These are phyloP conservation scores for Pelodiscus sinensis DNA, from an alignment of 2,113 vertebrate genomes.

Conservation along the genomic window DNA sequence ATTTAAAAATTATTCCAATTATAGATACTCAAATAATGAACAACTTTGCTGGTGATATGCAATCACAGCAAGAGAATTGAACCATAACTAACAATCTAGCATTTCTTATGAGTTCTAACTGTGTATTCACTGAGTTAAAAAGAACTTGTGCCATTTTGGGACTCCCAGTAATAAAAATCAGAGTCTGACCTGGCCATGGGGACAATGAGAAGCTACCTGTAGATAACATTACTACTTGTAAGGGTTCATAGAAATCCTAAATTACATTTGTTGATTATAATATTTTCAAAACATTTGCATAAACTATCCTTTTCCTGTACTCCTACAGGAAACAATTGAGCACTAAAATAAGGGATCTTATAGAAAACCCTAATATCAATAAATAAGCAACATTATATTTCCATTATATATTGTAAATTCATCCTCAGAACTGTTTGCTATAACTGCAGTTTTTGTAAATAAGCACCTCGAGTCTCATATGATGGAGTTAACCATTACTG, in stretches of 20 bases:
- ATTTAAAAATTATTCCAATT: too few species aligned
- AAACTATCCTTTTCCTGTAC: slow-evolving; percentile 35
- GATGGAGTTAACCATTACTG: slow-evolving; percentile 71
- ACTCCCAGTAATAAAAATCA: not conserved
- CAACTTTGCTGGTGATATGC: not conserved
- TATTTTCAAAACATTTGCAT: not conserved
- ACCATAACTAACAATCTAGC: not conserved
- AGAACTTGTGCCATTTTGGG: not conserved
- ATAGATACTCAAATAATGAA: too few species aligned
- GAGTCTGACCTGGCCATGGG: not conserved
- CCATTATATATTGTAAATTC: slow-evolving; percentile 17
- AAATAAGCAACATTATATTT: slow-evolving; percentile 62
- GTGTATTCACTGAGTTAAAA: not conserved
- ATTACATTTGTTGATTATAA: not conserved
- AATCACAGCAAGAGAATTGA: not conserved
- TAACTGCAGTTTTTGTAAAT: slow-evolving; percentile 59
- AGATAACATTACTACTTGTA: not conserved
- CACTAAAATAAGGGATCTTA: not conserved
- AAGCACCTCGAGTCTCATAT: slow-evolving; percentile 72
- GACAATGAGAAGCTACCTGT: not conserved
- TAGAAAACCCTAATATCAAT: not conserved
- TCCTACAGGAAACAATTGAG: not conserved
- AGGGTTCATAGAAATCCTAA: not conserved
- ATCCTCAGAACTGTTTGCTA: slow-evolving; percentile 72
- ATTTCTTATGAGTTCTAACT: not conserved